A percentile compares a stretch with the other conserved stretches of the same genome.
Conservation (phyloP, 1,140 invertebrate genomes). For the Drosophila equinoxialis region DNA sequence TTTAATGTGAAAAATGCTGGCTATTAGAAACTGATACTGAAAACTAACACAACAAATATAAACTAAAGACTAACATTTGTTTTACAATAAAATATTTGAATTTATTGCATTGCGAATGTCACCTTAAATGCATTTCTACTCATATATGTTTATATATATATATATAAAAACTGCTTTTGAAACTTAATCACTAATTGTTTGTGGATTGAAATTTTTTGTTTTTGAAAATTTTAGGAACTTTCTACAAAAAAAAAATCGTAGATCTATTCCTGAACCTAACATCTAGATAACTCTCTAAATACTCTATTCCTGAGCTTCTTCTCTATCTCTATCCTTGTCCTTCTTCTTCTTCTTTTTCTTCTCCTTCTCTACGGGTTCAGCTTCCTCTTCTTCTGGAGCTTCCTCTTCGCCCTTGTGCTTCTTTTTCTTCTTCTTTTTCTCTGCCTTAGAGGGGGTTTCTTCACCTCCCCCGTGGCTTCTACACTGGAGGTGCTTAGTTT, state of each 20-base stretch:
- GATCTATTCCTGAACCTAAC: conserved; percentile 45
- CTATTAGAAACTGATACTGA: conserved; percentile 5
- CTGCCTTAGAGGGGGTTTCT: conserved; percentile 83
- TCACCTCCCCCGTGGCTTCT: conserved; percentile 76
- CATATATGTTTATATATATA: too few relatives aligned
- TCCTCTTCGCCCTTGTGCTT: conserved; percentile 85
- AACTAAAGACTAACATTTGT: conserved; percentile 18
- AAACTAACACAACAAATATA: not conserved
- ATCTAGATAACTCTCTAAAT: conserved; percentile 31
- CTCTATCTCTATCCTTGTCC: conserved; percentile 86
- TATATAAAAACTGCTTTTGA: conserved; percentile 28
- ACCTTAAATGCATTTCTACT: conserved; percentile 66
- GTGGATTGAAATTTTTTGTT: conserved; percentile 18
- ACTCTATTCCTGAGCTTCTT: conserved; percentile 72
- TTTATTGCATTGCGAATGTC: conserved; percentile 81
- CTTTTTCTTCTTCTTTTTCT: conserved; percentile 88
- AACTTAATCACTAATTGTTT: conserved; percentile 56
- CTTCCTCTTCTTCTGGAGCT: conserved; percentile 70
- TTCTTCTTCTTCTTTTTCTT: conserved; percentile 91
- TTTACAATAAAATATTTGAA: conserved; percentile 65
- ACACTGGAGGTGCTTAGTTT: conserved; percentile 85
- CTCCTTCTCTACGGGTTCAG: conserved; percentile 84
- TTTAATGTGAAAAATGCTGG: not conserved
- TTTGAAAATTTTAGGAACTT: conserved; percentile 10
- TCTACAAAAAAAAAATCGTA: conserved; percentile 52